Evolutionary conservation across 2,797 vertebrate genomes (phyloP), one percentile per base, ranked within the genome.

Genomic region (Alfaro cultratus): DNA sequence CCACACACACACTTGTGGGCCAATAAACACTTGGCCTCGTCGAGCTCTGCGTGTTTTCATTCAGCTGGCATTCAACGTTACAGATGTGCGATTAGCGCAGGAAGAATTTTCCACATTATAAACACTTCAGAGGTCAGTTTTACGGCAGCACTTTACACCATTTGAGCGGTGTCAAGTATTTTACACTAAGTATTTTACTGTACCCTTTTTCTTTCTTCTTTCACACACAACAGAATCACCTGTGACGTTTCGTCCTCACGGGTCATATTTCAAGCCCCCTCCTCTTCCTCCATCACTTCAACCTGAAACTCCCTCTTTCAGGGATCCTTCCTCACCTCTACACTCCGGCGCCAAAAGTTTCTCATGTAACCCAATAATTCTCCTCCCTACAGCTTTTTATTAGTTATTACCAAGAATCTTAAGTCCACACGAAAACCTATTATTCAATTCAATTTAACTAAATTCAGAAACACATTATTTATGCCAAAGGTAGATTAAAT

Each of bases 101-200:
- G 74, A 43, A 70, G 82, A 72, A 85, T 75, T 91, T 93, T 88
- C 72, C 91, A 90, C 83, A 72, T 92, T 83, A 86, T 86, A 80
- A 90, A 90, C 88, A 88, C 87, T 76, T 79, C 49, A 53, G 67
- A 81, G 89, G 80, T 89, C 87, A 62, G 41, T 78, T 85, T 76
- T 86, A 29, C 64, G 16, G 76, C 34, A 21, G 80, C 15, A 68
- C n/a, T 85, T 88, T 74, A 45, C 76, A 82, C 76, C 53, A 57
- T 85, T 85, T 73, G 51, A 80, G 79, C 77, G 18, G 49, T 51
- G 23, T 53, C 49, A 53, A 53, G 49, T 53, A 53, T 53, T 53
- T 53, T 53, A 53, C 21, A 53, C 49, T 26, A 53, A 53, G 49
- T 26, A 53, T 53, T 53, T 41, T 23, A 80, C 43, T 31, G n/a